Evolutionary conservation across 2,113 vertebrate species (phyloP), one percentile per base, ranked within the genome.

Genomic region (Ramphastos sulfuratus): DNA sequence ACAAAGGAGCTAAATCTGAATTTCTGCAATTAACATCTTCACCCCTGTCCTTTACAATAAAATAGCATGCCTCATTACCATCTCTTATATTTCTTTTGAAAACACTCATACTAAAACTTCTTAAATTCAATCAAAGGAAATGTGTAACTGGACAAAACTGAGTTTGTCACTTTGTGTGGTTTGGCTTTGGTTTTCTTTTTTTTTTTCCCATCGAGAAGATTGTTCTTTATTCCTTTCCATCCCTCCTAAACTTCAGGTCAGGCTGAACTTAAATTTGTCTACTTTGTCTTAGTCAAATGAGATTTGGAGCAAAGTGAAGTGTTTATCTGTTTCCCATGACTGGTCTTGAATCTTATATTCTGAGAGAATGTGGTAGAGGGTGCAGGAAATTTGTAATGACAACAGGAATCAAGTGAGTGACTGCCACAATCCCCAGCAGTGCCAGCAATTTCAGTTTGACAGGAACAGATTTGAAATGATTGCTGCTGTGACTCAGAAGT

Each of bases 301-400:
- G 18, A 37, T 79, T 73, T 92, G 46, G 20, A 77, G 8, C 12
- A 52, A 83, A 89, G 44, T 18, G 12, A 66, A 13, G 3, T 21
- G 2, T 69, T 60, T 61, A 71, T 84, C 28, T 85, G 3, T 67
- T 87, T 74, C 24, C 24, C 12, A 60, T 59, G 42, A 71, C 28
- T 2, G 0, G 12, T 60, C 25, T 82, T 0, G 0, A 54, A 11
- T 60, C 8, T 65, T 2, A 1, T 39, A 35, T 39, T 75, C 42
- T 0, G 1, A 42, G 23, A 78, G 4, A 75, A 72, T 8, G 21
- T 39, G 20, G 7, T 80, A 33, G 25, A 85, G 15, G 28, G 28
- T 71, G 30, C n/a, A 67, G 31, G 17, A 78, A 84, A 78, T 82
- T 81, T 74, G 11, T 23, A 28, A 17, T 27, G 70, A 60, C 54